Percentiles rank a stretch among this genome's conserved stretches.
phyloP scores from a whole-genome alignment of 2,888 invertebrate species.

The Therioaphis trifolii region DNA sequence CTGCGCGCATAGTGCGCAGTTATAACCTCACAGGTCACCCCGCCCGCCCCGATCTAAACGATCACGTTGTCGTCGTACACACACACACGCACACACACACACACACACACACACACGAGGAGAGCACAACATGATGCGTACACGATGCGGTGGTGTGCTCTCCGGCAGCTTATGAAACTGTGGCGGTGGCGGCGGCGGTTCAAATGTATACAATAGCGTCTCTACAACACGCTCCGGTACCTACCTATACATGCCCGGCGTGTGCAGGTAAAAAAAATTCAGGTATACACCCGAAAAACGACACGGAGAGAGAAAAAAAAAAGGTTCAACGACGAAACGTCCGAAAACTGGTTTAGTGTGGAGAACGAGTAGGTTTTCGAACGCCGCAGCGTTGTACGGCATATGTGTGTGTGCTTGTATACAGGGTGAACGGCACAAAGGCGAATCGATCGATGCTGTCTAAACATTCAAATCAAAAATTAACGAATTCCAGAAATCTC shows the following conservation, averaged over 20 bases:
- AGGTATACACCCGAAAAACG: slow-evolving; percentile 15
- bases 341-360: slow-evolving; percentile 59
- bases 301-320: slow-evolving; percentile 36
- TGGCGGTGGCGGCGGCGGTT: no score
- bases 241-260: not conserved
- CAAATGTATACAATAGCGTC: slow-evolving; percentile 25
- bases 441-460: not conserved
- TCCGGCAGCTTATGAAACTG: no score
- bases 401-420: not conserved
- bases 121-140: no score
- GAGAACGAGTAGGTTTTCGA: slow-evolving; percentile 41
- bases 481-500: no score
- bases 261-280: slow-evolving; percentile 37
- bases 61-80: no score
- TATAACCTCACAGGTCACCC: no score
- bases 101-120: no score
- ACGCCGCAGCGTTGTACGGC: not conserved
- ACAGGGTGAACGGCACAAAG: not conserved
- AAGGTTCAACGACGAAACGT: slow-evolving; percentile 52
- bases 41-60: no score
- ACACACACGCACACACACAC: no score
- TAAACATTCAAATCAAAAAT: no score
- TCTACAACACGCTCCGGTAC: not conserved
- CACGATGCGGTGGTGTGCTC: no score
- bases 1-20: no score